Conservation (phyloP, 1,140 invertebrate species). For the Hylaeus anthracinus region DNA sequence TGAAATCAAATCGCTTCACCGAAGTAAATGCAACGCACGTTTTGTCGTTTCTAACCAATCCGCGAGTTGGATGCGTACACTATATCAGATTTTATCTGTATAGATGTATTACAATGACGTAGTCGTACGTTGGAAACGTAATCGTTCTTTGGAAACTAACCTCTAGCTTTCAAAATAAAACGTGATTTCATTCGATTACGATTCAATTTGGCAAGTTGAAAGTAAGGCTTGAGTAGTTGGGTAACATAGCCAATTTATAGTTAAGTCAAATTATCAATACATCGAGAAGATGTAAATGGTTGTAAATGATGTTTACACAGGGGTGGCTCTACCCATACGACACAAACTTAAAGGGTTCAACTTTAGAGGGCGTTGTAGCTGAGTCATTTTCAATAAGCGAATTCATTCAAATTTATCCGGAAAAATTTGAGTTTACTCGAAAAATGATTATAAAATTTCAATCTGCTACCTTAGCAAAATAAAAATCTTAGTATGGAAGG, state of each 20-base stretch:
- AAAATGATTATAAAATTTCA: too few relatives aligned
- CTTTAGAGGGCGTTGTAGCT: too few relatives aligned
- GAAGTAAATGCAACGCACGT: neutral
- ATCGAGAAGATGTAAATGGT: neutral
- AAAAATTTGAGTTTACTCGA: too few relatives aligned
- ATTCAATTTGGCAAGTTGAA: neutral
- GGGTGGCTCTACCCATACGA: too few relatives aligned
- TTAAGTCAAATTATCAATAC: neutral
- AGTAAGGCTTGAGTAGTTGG: neutral
- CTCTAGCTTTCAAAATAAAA: neutral
- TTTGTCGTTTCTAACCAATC: slow-evolving; percentile 5
- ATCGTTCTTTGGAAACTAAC: neutral
- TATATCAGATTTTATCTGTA: neutral
- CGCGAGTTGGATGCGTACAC: neutral
- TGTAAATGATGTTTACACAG: too few relatives aligned
- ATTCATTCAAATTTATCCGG: too few relatives aligned
- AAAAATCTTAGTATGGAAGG: too few relatives aligned
- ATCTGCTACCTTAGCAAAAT: too few relatives aligned
- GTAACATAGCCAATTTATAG: neutral
- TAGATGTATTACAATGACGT: neutral
- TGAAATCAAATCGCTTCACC: neutral
- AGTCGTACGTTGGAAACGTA: neutral
- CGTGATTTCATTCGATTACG: neutral
- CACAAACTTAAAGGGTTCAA: too few relatives aligned
- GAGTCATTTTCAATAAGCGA: too few relatives aligned